Percentiles rank a stretch among this genome's conserved stretches.
phyloP scores from a whole-genome alignment of 1,140 invertebrate genomes.

The Orchestia grillus region DNA sequence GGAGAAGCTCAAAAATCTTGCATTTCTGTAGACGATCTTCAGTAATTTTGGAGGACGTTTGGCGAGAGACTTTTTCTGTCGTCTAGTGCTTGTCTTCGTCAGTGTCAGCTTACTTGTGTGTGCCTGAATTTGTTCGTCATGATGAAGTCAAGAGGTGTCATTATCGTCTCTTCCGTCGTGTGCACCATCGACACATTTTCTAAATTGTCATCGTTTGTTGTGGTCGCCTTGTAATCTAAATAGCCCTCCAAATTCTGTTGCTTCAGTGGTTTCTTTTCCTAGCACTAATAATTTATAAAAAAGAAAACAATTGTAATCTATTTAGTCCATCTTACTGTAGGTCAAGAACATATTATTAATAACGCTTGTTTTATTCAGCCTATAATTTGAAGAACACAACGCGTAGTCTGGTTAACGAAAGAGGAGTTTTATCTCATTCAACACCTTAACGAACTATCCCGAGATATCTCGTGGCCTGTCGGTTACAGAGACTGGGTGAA shows the following conservation, averaged over 20 bases:
- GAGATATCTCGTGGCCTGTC: too few species aligned
- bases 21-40: not conserved
- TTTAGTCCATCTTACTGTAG: constrained; percentile 51
- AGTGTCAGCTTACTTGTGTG: not conserved
- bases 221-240: not conserved
- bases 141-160: not conserved
- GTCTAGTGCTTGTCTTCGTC: not conserved
- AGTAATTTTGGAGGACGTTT: not conserved
- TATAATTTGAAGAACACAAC: too few species aligned
- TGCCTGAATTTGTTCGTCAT: not conserved
- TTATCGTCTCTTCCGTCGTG: not conserved
- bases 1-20: not conserved
- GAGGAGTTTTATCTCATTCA: not conserved
- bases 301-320: constrained; percentile 54
- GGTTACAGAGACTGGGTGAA: too few species aligned
- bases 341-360: constrained; percentile 56
- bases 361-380: not conserved
- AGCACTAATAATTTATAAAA: constrained; percentile 55
- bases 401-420: not conserved
- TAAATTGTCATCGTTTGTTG: not conserved
- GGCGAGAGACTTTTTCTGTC: not conserved
- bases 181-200: not conserved
- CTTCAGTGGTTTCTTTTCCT: constrained; percentile 29
- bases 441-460: too few species aligned
- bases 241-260: not conserved